Base-by-base conservation (phyloP, 2,888 invertebrate species). In the Scaptodrosophila latifasciaeformis region DNA sequence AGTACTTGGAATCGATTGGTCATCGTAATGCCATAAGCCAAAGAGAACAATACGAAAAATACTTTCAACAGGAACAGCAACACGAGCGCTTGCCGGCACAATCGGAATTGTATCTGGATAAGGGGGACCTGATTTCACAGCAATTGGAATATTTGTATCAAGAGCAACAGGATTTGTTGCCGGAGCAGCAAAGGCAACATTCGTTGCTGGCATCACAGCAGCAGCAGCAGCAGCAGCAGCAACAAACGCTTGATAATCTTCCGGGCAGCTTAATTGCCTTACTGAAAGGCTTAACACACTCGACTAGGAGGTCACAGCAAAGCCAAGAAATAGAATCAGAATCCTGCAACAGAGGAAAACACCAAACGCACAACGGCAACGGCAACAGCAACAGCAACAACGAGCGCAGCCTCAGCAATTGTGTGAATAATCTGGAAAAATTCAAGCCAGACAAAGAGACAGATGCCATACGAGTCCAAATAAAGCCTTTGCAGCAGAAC, bases 1-100 rank as follows among this genome's bases (percentile, higher is more conserved):
- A 82, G 57, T 86, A 86, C 64, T 70, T 86, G 54, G 70, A 85
- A 82, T 82, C 84, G 70, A 78, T 86, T 61, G 83, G 84, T 24
- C 67, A 69, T 54, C 78, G 79, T 67, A 84, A 83, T 78, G 65
- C 68, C 21, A 66, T 66, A 70, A 71, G 49, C 40, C 60, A 61
- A n/a, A 58, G 57, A 3, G 48, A 60, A 18, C 49, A 53, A n/a
- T 53, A 67, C 9, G 35, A 49, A 6, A 54, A 56, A 9, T 56
- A 59, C 4, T 31, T 46, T 13, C 60, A 61, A 5, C 51, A 62
- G 31, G 42, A 53, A 13, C 57, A 57, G 12, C 52, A 50, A 35
- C 59, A n/a, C n/a, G n/a, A n/a, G n/a, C n/a, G n/a, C n/a, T n/a
- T n/a, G n/a, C n/a, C n/a, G n/a, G n/a, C n/a, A n/a, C n/a, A n/a